phyloP scores from a whole-genome alignment of 2,797 vertebrate genomes.

The Lepilemur septentrionalis region DNA sequence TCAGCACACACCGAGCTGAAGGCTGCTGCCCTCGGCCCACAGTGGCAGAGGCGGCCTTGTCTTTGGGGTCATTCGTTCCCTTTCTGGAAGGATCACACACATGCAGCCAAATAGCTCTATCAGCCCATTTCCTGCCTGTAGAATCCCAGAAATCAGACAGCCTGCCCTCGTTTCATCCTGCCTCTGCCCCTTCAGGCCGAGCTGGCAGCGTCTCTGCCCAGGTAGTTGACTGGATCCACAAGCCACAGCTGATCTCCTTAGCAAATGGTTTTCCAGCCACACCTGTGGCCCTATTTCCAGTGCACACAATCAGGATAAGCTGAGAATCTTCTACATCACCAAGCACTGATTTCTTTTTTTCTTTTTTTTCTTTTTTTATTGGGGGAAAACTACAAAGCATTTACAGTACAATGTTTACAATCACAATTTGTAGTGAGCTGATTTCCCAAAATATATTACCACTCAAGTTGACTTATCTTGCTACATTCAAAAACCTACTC shows the following conservation, averaged over 20 bases:
- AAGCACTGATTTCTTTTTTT: background rate
- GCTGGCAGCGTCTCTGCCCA: background rate
- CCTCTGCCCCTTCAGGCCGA: background rate
- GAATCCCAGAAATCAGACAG: background rate
- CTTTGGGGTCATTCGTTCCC: background rate
- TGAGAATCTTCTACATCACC: background rate
- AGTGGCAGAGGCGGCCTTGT: background rate
- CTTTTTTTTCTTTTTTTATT: no score
- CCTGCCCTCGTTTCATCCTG: background rate
- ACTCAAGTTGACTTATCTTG: no score
- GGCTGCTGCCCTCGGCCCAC: fast-evolving
- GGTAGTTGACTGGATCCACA: background rate
- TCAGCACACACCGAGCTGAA: no score
- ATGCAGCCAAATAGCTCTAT: background rate
- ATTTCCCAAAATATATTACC: no score
- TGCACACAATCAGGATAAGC: background rate
- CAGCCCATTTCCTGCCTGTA: no score
- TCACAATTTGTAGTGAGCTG: no score
- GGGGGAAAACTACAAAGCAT: no score
- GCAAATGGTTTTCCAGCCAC: no score
- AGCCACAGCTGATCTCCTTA: background rate
- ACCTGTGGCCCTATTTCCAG: background rate
- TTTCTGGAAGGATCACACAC: background rate
- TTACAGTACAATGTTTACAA: no score
- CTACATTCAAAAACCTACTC: no score